phyloP scores from a whole-genome alignment of 2,797 vertebrate genomes.

The Acropternis orthonyx region DNA sequence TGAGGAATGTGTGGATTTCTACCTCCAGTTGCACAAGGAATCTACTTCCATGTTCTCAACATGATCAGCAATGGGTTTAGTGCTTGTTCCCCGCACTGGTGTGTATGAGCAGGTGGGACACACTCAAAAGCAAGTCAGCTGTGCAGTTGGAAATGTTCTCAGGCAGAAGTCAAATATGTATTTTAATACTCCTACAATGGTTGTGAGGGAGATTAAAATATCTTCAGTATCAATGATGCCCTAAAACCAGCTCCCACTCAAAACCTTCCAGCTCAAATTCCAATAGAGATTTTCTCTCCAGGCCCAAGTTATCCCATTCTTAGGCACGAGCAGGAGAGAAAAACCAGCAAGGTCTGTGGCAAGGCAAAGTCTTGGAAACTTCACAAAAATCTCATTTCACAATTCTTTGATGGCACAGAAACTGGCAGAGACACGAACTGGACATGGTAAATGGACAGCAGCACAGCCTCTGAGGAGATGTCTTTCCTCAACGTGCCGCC shows the following conservation, averaged over 20 bases:
- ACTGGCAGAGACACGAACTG: not conserved
- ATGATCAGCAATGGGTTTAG: constrained; percentile 39
- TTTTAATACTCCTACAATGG: constrained; percentile 41
- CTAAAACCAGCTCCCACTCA: not conserved
- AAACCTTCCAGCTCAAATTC: not conserved
- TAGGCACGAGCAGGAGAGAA: not conserved
- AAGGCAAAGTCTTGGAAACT: not conserved
- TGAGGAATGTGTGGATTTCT: constrained; percentile 44
- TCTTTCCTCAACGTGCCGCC: not conserved
- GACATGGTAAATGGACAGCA: not conserved
- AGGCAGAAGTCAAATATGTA: not conserved
- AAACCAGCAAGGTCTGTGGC: not conserved
- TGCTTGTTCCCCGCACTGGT: not conserved
- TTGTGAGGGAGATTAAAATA: constrained; percentile 41
- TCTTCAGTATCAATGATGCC: not conserved
- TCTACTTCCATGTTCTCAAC: not conserved
- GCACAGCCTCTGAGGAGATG: not conserved
- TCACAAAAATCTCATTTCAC: not conserved
- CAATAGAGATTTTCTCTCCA: not conserved
- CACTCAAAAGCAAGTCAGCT: constrained; percentile 24
- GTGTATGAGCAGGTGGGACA: constrained; percentile 43
- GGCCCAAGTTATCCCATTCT: not conserved
- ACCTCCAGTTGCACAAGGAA: not conserved
- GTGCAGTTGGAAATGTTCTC: constrained; percentile 32
- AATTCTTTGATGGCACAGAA: not conserved